Percentiles rank a stretch among this genome's conserved stretches.
Evolutionary conservation across 1,140 invertebrate genomes (phyloP).

Genomic region (Heliconius hewitsoni): DNA sequence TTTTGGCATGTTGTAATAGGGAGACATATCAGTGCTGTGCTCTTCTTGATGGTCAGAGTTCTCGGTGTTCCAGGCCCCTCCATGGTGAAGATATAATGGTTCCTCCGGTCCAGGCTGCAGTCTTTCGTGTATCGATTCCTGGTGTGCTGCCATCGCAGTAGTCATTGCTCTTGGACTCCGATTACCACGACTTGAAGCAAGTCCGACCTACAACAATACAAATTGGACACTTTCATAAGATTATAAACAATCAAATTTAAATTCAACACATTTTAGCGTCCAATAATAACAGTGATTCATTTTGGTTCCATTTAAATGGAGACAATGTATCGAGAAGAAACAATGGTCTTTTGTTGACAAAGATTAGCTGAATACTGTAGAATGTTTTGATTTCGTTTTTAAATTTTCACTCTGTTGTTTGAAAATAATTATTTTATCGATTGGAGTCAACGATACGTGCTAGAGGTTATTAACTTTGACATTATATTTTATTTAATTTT

Average conservation of each 20-base stretch:
- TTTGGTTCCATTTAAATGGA: slow-evolving; percentile 74
- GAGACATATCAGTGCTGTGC: slow-evolving; percentile 75
- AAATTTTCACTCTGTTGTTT: slow-evolving; percentile 74
- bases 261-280: slow-evolving; percentile 73
- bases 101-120: slow-evolving; percentile 69
- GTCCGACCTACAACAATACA: slow-evolving; percentile 67
- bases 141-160: slow-evolving; percentile 78
- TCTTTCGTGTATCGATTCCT: slow-evolving; percentile 77
- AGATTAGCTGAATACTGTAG: slow-evolving; percentile 78
- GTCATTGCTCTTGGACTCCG: slow-evolving; percentile 74
- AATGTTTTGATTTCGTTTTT: slow-evolving; percentile 74
- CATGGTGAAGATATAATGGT: slow-evolving; percentile 73
- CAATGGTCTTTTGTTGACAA: slow-evolving; percentile 78
- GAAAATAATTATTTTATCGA: slow-evolving; percentile 49
- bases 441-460: neutral
- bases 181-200: slow-evolving; percentile 63
- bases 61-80: slow-evolving; percentile 63
- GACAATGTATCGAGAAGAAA: slow-evolving; percentile 74
- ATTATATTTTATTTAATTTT: slow-evolving; percentile 5
- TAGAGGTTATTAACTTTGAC: slow-evolving; percentile 30
- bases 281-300: slow-evolving; percentile 80
- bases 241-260: slow-evolving; percentile 76
- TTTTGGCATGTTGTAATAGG: slow-evolving; percentile 81
- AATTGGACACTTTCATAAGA: slow-evolving; percentile 49
- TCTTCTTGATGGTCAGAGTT: slow-evolving; percentile 67